Conservation (phyloP, 1,140 invertebrate genomes). For the Semibalanus balanoides region DNA sequence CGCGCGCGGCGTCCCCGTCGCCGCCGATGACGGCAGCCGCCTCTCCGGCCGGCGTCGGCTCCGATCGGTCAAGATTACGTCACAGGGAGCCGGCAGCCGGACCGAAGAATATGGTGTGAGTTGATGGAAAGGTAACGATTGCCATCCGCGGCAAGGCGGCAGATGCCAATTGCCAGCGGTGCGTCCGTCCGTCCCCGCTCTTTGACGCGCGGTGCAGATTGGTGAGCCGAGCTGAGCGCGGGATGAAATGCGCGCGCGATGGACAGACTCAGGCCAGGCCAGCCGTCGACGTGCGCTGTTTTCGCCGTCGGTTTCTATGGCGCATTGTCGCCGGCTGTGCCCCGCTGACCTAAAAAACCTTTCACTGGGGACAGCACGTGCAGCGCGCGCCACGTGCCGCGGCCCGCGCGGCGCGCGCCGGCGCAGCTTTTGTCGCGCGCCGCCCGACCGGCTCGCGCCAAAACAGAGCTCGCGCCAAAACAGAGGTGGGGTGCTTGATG, state of each 20-base stretch:
- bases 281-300: not conserved
- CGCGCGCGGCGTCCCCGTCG: no score
- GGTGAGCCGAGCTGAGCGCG: no score
- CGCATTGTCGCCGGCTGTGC: not conserved
- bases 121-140: not conserved
- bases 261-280: no score
- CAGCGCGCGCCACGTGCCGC: no score
- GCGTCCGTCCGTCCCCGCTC: no score
- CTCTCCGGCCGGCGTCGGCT: no score
- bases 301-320: not conserved
- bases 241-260: no score
- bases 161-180: no score
- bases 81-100: not conserved
- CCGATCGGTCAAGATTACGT: not conserved
- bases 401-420: no score
- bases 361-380: not conserved
- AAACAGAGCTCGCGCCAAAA: not conserved
- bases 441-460: not conserved
- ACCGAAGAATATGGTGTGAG: not conserved
- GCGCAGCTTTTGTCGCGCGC: not conserved
- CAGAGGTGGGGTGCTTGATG: not conserved
- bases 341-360: not conserved
- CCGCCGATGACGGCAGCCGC: no score
- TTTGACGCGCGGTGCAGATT: no score
- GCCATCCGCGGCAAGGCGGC: not conserved